Evolutionary conservation across 2,113 vertebrate species (phyloP), one percentile per base, ranked within the genome.

Genomic region (Centropus bengalensis): DNA sequence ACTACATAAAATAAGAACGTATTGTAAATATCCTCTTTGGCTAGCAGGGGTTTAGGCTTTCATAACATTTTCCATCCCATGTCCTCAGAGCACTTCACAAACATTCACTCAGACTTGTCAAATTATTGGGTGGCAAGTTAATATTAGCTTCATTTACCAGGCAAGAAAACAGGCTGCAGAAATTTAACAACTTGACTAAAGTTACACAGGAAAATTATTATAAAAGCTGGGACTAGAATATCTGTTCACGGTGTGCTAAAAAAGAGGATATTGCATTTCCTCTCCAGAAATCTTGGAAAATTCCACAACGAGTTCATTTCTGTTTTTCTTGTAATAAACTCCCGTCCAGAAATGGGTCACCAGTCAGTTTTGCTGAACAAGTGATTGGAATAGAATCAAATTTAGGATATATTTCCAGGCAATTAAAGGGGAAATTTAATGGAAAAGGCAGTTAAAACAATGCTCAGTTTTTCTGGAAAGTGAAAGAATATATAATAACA

Each of bases 281-380:
- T 82, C 28, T 86, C 47, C 42, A 91, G 70, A 94, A 91, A 62
- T 52, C 67, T 40, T 88, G 80, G 71, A 91, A 92, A 94, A 84
- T 91, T 94, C 75, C 63, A 89, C 40, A 63, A 76, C 88, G 45
- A 5, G 8, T 68, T 90, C 63, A 55, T 62, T 78, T 73, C 47
- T 55, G 26, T 84, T 85, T 89, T 82, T 63, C 32, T 95, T 69
- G 27, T 71, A 89, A 94, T 42, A 92, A 89, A 77, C 58, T 73
- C 27, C 71, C 19, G 52, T 85, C 40, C 58, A 93, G 69, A 92
- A 93, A 82, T 19, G 21, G 40, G 36, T 38, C 21, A 45, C 44
- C 44, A 45, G 51, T 83, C 32, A 77, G 28, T 58, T 91, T 91
- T 93, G 89, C 63, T 91, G 75, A 94, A 89, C 7, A 67, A 93